Evolutionary conservation across 1,140 invertebrate genomes (phyloP).

Genomic region (Zaprionus gabonicus): DNA sequence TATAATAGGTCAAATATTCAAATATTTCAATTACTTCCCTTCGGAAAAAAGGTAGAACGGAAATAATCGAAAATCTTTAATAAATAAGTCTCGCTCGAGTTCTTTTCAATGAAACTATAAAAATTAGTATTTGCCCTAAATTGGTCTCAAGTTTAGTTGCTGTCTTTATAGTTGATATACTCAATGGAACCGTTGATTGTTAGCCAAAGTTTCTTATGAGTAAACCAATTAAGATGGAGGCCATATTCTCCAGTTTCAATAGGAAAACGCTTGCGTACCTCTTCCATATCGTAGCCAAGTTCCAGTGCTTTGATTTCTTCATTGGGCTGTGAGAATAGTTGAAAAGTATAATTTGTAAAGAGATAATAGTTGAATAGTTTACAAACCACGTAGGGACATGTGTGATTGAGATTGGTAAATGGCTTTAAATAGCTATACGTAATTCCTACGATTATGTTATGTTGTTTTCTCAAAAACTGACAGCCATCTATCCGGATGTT

Average conservation of each 20-base stretch:
- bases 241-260: conserved; percentile 45
- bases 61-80: too few species aligned
- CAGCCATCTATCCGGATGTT: not conserved
- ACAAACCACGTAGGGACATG: conserved; percentile 31
- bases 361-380: not conserved
- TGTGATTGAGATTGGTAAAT: conserved; percentile 13
- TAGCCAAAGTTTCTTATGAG: too few species aligned
- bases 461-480: not conserved
- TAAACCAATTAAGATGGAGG: not conserved
- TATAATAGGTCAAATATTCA: too few species aligned
- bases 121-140: too few species aligned
- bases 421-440: conserved; percentile 3
- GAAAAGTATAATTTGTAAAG: not conserved
- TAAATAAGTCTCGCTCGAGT: too few species aligned
- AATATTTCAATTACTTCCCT: too few species aligned
- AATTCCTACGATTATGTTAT: not conserved
- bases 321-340: not conserved
- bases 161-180: not conserved
- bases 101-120: too few species aligned
- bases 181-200: too few species aligned
- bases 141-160: too few species aligned
- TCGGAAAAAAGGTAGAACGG: too few species aligned
- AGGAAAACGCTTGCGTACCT: conserved; percentile 29
- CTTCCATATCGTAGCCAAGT: conserved; percentile 18
- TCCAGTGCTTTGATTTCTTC: not conserved